Percentiles rank a stretch among this genome's conserved stretches.
Conservation (phyloP, 2,888 invertebrate genomes). For the Chydorus sphaericus region DNA sequence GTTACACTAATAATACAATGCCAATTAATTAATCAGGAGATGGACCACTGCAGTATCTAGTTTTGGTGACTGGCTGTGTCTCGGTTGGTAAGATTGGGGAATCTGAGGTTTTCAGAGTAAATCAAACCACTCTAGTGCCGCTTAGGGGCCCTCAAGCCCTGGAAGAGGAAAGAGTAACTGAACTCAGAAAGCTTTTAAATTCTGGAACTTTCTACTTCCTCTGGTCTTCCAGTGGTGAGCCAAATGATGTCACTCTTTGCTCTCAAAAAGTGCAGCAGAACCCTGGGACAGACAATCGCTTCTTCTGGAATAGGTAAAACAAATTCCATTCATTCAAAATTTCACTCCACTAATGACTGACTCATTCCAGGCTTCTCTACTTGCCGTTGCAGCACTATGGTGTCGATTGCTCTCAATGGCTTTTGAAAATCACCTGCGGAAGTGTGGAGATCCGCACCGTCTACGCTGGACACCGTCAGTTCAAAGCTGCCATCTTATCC, state of each 20-base stretch:
- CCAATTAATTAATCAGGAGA: too few relatives aligned
- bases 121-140: constrained; percentile 80
- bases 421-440: constrained; percentile 91
- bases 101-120: constrained; percentile 86
- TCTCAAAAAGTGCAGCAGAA: constrained; percentile 76
- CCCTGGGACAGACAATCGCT: constrained; percentile 74
- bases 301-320: constrained; percentile 62
- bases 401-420: constrained; percentile 79
- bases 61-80: constrained; percentile 87
- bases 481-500: constrained; percentile 86
- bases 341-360: too few relatives aligned
- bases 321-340: not conserved
- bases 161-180: constrained; percentile 43
- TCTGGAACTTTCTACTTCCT: constrained; percentile 99
- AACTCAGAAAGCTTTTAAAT: constrained; percentile 72
- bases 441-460: constrained; percentile 93
- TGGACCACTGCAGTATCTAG: constrained; percentile 69
- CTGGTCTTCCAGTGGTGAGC: constrained; percentile 44
- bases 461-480: constrained; percentile 92
- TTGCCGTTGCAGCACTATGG: constrained; percentile 83
- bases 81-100: constrained; percentile 92
- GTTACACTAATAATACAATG: not conserved
- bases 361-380: constrained; percentile 44
- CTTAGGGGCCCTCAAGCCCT: constrained; percentile 49
- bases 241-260: constrained; percentile 84